A percentile compares a stretch with the other conserved stretches of the same genome.
Conservation (phyloP, 1,140 invertebrate species). For the Drosophila kikkawai region DNA sequence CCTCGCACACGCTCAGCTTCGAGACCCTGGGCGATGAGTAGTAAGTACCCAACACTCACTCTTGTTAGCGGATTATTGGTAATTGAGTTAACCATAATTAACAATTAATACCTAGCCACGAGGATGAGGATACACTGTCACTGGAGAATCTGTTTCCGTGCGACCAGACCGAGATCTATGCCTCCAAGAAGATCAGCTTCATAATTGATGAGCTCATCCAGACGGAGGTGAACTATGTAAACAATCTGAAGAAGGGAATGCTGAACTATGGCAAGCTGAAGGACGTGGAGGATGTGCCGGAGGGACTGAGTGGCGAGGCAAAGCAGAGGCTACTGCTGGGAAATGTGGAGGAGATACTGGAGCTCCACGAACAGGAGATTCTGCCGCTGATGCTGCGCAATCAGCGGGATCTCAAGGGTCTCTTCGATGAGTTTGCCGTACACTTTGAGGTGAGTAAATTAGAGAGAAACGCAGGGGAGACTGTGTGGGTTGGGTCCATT, state of each 20-base stretch:
- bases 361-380: conserved; percentile 76
- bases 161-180: conserved; percentile 83
- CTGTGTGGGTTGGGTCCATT: conserved; percentile 44
- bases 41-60: conserved; percentile 67
- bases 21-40: conserved; percentile 81
- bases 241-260: conserved; percentile 74
- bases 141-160: conserved; percentile 83
- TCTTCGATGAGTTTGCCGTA: conserved; percentile 78
- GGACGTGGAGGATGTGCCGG: conserved; percentile 60
- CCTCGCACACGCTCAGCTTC: conserved; percentile 71
- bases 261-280: conserved; percentile 73
- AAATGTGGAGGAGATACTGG: conserved; percentile 72
- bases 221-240: conserved; percentile 83
- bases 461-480: background rate
- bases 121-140: conserved; percentile 80
- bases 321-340: conserved; percentile 62
- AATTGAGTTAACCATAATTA: conserved; percentile 1
- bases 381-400: conserved; percentile 78
- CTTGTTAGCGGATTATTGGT: conserved; percentile 4
- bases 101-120: conserved; percentile 54
- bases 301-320: conserved; percentile 57
- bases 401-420: conserved; percentile 75
- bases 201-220: conserved; percentile 83
- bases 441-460: conserved; percentile 74
- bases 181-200: conserved; percentile 79